Base-by-base conservation (phyloP, 2,113 vertebrate genomes). In the Balaeniceps rex region DNA sequence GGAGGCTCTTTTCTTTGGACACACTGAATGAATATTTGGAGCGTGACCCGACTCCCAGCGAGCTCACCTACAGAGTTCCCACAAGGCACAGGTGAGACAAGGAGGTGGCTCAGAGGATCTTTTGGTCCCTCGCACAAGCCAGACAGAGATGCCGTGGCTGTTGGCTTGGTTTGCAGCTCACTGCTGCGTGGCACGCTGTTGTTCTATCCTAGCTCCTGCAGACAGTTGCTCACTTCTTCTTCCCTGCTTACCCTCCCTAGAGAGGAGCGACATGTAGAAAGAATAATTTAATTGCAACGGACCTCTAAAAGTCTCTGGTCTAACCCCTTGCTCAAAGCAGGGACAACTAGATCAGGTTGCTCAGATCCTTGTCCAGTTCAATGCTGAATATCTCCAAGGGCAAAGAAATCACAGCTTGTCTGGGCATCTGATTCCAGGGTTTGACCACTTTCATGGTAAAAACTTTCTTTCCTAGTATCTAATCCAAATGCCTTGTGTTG, bases 1-100 rank as follows among this genome's bases (percentile, higher is more conserved):
- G 99, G 99, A 93, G 64, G 23, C 99, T 99, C 71, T 98, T 99
- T 74, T 99, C 99, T 80, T 94, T 99, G 95, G 98, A 99, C n/a
- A 91, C 33, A 16, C 93, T 99, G 88, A 99, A 99, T 71, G 78
- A 97, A 52, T 98, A 98, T 93, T 96, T 99, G 95, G 80, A 97
- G 19, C 97, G 51, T 22, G 98, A 98, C 61, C 99, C 98, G 0
- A 83, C 97, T 36, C 95, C 98, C 19, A 22, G 44, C 2, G 99
- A 99, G 87, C 98, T 99, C 78, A 98, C 91, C 65, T 98, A 98
- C 94, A 97, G 89, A 87, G 98, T 98, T 42, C 98, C 99, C 34
- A 99, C 97, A 28, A 97, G 95, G 87, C 98, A 99, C 97, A 99
- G 99, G 99, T 99, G 81, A 97, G 95, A 84, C 2, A 3, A 49